Evolutionary conservation across 2,797 vertebrate species (phyloP), one percentile per base, ranked within the genome.

Genomic region (Moxostoma hubbsi): DNA sequence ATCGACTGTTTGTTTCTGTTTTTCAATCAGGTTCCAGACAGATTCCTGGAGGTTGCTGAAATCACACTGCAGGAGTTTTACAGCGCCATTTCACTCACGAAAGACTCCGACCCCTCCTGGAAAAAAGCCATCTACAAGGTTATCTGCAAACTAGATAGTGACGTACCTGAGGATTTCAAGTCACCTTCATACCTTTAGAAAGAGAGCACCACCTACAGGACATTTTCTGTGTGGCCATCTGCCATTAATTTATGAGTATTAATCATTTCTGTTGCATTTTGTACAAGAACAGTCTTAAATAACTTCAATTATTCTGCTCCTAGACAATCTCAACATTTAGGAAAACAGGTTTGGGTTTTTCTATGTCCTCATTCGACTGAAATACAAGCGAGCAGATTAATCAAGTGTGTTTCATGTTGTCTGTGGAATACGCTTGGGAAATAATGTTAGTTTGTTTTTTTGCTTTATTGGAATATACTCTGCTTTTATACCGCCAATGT

Each of bases 111-210:
- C 84, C 95, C 96, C 16, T 98, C 97, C n/a, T 99, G 97, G 97
- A 99, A 99, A 88, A 99, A 99, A 90, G 95, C 97, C 83, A 99
- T 99, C 88, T 99, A 99, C 92, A 99, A 99, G 93, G 96, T 98
- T 24, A 99, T 99, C 94, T 98, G 97, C 45, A 99, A 98, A 91
- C 92, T 98, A 88, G 97, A 99, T 92, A 96, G 95, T 6, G 94
- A 97, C 55, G 95, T 98, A 67, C 97, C 97, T 0, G 96, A 97
- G 50, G 93, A 92, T 63, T 97, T 99, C 92, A 98, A 97, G 91
- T 95, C 95, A 0, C 88, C 95, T 11, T 89, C 91, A 77, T 97
- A 93, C 86, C 90, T 95, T 89, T 96, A 94, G 90, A 88, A 90
- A 58, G 2, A 12, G 5, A 46, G 62, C 24, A 46, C 62, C 61